These are phyloP conservation scores for Ormyrus nitidulus DNA, from an alignment of 2,888 invertebrate genomes.

Conservation along the genomic window DNA sequence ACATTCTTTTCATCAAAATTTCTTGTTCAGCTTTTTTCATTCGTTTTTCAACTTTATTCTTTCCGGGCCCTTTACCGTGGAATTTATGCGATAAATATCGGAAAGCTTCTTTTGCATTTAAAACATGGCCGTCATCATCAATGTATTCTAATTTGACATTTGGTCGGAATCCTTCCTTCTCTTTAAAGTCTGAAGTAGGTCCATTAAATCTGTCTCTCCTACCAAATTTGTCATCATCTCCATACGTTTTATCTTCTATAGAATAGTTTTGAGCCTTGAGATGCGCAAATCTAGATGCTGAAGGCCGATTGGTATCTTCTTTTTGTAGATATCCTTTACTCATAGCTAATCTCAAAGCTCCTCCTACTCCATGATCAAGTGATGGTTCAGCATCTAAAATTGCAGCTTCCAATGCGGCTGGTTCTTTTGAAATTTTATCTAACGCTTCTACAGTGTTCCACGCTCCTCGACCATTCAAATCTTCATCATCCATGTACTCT, in stretches of 20 bases:
- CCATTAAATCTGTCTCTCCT: constrained; percentile 87
- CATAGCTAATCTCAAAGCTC: constrained; percentile 91
- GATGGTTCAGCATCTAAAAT: constrained; percentile 95
- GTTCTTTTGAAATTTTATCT: constrained; percentile 75
- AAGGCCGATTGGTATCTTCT: constrained; percentile 84
- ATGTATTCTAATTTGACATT: constrained; percentile 97
- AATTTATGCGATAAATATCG: constrained; percentile 97
- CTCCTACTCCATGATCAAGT: constrained; percentile 93
- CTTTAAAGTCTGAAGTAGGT: constrained; percentile 93
- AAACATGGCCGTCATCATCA: constrained; percentile 94
- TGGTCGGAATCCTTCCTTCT: constrained; percentile 93
- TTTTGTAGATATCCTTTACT: constrained; percentile 96
- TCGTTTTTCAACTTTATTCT: constrained; percentile 98
- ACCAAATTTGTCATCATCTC: constrained; percentile 88
- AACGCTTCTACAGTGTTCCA: constrained; percentile 88
- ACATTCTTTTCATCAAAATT: constrained; percentile 98
- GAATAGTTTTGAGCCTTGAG: constrained; percentile 88
- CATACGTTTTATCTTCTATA: constrained; percentile 86
- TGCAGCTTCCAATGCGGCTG: constrained; percentile 79
- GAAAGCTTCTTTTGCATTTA: constrained; percentile 97
- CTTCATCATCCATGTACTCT: constrained; percentile 66
- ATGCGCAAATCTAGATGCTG: constrained; percentile 84
- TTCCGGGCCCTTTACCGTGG: constrained; percentile 99
- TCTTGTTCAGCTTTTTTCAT: constrained; percentile 96
- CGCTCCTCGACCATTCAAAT: constrained; percentile 80